phyloP scores from a whole-genome alignment of 2,888 invertebrate species.

The Frankliniella fusca region DNA sequence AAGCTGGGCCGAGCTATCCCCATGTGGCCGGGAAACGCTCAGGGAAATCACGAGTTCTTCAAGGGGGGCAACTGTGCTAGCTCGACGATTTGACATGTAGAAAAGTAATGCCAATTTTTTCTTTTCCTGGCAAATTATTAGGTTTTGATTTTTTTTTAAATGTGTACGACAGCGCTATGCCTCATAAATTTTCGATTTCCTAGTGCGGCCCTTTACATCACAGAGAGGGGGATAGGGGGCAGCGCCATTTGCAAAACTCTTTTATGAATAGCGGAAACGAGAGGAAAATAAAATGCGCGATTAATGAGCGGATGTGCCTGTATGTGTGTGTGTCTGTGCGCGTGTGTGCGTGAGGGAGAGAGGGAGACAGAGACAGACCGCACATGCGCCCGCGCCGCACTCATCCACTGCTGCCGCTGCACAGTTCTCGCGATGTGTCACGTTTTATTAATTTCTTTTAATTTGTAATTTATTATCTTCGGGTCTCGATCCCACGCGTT shows the following conservation, averaged over 20 bases:
- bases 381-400: no score
- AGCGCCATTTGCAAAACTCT: conserved; percentile 20
- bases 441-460: conserved; percentile 15
- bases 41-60: no score
- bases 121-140: no score
- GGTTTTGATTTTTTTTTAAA: no score
- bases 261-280: conserved; percentile 23
- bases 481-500: neutral
- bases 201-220: no score
- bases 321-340: neutral
- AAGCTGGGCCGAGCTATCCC: neutral
- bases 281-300: conserved; percentile 22
- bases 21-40: no score
- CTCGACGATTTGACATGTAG: no score
- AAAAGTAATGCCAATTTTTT: no score
- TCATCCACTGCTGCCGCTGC: neutral
- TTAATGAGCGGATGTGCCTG: conserved; percentile 19
- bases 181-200: no score
- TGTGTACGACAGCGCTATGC: no score
- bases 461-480: neutral
- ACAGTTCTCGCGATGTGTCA: neutral
- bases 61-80: no score
- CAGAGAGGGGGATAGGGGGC: neutral
- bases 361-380: neutral
- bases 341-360: neutral